These are phyloP conservation scores for Cheilosia pagana DNA, from an alignment of 2,888 invertebrate genomes.

Conservation along the genomic window DNA sequence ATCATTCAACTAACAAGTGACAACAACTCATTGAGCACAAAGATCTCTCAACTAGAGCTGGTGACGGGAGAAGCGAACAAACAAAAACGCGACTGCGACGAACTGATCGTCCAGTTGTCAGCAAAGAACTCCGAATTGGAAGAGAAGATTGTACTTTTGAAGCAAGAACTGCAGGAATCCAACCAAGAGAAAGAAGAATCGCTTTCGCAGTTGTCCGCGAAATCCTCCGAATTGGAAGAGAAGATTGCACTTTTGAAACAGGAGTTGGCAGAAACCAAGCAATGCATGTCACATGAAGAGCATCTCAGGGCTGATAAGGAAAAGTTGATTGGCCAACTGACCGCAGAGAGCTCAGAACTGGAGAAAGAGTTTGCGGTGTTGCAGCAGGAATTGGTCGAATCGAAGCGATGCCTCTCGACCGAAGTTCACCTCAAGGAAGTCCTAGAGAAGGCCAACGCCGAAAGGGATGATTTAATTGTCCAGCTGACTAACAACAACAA, in stretches of 20 bases:
- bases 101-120: background rate
- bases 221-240: conserved; percentile 5
- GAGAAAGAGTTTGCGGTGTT: conserved; percentile 2
- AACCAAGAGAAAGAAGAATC: background rate
- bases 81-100: background rate
- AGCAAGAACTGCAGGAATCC: conserved; percentile 3
- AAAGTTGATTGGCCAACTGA: conserved; percentile 7
- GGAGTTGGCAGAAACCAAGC: conserved; percentile 16
- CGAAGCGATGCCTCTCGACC: conserved; percentile 15
- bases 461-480: conserved; percentile 64
- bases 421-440: conserved; percentile 51
- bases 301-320: background rate
- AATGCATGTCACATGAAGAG: background rate
- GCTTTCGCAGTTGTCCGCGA: conserved; percentile 14
- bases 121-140: background rate
- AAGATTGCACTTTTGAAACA: conserved; percentile 1
- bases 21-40: conserved; percentile 12
- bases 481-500: conserved; percentile 60
- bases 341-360: conserved; percentile 6
- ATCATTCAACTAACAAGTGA: background rate
- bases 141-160: background rate
- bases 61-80: conserved; percentile 4
- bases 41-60: conserved; percentile 27
- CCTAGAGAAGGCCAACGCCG: conserved; percentile 50
- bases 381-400: conserved; percentile 21